phyloP scores from a whole-genome alignment of 2,888 invertebrate genomes.

The Tinea pellionella region DNA sequence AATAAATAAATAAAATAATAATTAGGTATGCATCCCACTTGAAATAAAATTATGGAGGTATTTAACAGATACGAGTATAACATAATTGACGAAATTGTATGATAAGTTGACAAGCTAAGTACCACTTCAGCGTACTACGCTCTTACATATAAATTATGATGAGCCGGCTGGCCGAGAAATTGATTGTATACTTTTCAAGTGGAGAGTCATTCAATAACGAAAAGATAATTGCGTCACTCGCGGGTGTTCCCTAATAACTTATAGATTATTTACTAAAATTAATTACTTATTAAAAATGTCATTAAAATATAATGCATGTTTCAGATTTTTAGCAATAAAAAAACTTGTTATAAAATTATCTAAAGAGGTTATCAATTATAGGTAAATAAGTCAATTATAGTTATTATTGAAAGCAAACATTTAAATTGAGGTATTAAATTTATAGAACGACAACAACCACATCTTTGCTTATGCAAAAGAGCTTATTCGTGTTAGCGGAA shows the following conservation, averaged over 20 bases:
- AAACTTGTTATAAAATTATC: too few species aligned
- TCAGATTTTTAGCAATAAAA: too few species aligned
- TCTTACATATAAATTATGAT: background rate
- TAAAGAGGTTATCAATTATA: too few species aligned
- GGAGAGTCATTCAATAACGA: background rate
- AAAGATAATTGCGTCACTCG: background rate
- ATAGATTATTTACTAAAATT: too few species aligned
- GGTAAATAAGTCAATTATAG: too few species aligned
- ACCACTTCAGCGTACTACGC: background rate
- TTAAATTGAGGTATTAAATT: too few species aligned
- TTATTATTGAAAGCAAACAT: too few species aligned
- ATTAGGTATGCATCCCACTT: background rate
- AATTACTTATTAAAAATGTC: too few species aligned
- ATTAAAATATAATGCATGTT: too few species aligned
- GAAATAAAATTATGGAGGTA: background rate
- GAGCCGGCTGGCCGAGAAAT: background rate
- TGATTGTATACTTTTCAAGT: background rate
- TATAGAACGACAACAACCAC: background rate
- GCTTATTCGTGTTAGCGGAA: slow-evolving; percentile 7
- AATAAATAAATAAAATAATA: background rate
- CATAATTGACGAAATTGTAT: background rate
- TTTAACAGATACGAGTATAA: background rate
- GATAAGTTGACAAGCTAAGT: background rate
- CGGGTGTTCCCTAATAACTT: background rate
- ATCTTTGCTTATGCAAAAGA: background rate